phyloP scores from a whole-genome alignment of 1,140 invertebrate species.

The Zaprionus ghesquierei region DNA sequence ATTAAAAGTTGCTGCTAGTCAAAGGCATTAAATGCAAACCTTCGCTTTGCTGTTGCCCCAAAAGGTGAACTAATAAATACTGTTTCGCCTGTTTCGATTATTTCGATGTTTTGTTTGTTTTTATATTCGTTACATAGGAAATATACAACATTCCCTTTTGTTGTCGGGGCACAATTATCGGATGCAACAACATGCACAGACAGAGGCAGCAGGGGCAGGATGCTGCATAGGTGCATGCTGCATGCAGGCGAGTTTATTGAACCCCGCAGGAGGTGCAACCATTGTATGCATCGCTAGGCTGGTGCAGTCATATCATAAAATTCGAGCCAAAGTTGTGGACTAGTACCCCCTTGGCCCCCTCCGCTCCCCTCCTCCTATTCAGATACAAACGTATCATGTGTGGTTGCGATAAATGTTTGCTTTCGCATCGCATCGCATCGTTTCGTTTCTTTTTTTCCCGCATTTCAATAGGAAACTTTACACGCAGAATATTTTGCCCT shows the following conservation, averaged over 20 bases:
- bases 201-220: conserved; percentile 7
- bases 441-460: background rate
- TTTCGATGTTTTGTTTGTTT: conserved; percentile 8
- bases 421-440: background rate
- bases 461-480: conserved; percentile 48
- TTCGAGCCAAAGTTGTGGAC: conserved; percentile 39
- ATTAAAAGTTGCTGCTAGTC: background rate
- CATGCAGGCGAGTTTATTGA: conserved; percentile 58
- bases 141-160: conserved; percentile 41
- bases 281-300: conserved; percentile 1
- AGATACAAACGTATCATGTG: conserved; percentile 41
- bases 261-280: conserved; percentile 18
- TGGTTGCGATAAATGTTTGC: conserved; percentile 17
- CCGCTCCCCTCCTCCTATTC: too few species aligned
- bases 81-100: conserved; percentile 28
- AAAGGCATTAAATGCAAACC: background rate
- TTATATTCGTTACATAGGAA: conserved; percentile 42
- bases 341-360: too few species aligned
- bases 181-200: conserved; percentile 50
- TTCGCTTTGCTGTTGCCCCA: background rate
- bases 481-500: conserved; percentile 26
- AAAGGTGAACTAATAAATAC: conserved; percentile 17
- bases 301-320: conserved; percentile 32
- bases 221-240: conserved; percentile 1
- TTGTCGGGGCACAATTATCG: conserved; percentile 69